Evolutionary conservation across 2,113 vertebrate species (phyloP), one percentile per base, ranked within the genome.

Genomic region (Phylloscopus trochiloides): DNA sequence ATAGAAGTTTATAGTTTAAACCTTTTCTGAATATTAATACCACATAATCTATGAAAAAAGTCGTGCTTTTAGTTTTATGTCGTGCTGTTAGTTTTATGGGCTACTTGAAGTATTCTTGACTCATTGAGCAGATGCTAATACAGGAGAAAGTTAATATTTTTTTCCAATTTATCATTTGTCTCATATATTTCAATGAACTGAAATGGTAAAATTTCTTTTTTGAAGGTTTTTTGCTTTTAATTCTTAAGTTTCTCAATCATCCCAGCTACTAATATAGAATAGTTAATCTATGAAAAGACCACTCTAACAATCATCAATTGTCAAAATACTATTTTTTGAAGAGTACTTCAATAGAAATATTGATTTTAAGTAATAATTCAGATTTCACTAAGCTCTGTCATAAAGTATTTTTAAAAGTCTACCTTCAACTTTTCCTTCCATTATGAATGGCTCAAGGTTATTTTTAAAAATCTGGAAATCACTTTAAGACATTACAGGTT

Each of bases 211-310:
- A 34, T 28, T 12, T 32, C 3, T 6, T 6, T 34, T 40, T 54
- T 43, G 7, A 12, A 17, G 1, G 1, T 0, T 7, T 48, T 67
- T 58, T n/a, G 1, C 1, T 12, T 71, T 59, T 72, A 48, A 16
- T 72, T 68, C 61, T 88, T 54, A 58, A 45, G 54, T 58, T 36
- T 13, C 12, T 70, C 6, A 29, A 5, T 83, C 38, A 54, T 26
- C 28, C n/a, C 4, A 38, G 15, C 21, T 74, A 62, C 51, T 61
- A 68, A 31, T 42, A 68, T 16, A 7, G 20, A 65, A 66, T n/a
- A 55, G 8, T 32, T 79, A 42, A 9, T 70, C 32, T 40, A 3
- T 55, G n/a, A 43, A 68, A 61, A 72, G 48, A 76, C 6, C 6
- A 50, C 55, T 73, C 18, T 13, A 61, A 8, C 5, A 84, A 84